A percentile compares a stretch with the other conserved stretches of the same genome.
phyloP scores from a whole-genome alignment of 1,140 invertebrate species.

The Mylabris phalerata region DNA sequence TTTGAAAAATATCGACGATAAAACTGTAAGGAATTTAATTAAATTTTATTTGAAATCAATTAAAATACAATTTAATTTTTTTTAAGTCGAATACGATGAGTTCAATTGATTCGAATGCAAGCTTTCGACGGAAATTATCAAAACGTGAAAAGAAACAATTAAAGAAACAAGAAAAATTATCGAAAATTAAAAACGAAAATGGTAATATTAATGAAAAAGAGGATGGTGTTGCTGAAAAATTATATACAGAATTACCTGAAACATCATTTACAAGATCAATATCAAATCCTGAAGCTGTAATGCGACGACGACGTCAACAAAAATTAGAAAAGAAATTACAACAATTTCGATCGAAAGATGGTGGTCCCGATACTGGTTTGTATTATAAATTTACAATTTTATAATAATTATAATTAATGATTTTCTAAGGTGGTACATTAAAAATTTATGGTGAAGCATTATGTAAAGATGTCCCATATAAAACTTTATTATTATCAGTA shows the following conservation, averaged over 20 bases:
- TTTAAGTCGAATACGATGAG: conserved; percentile 48
- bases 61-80: no score
- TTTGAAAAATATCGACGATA: conserved; percentile 80
- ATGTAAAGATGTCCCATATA: conserved; percentile 96
- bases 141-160: conserved; percentile 97
- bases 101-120: conserved; percentile 54
- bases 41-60: conserved; percentile 19
- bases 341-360: conserved; percentile 88
- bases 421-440: conserved; percentile 74
- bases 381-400: not conserved
- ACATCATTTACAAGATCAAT: conserved; percentile 97
- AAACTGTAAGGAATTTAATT: conserved; percentile 46
- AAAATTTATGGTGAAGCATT: conserved; percentile 98
- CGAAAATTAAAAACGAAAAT: conserved; percentile 71
- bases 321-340: conserved; percentile 95
- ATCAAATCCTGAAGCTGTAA: conserved; percentile 98
- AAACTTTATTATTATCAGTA: conserved; percentile 91
- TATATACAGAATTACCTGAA: conserved; percentile 95
- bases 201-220: conserved; percentile 65
- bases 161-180: conserved; percentile 94
- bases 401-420: not conserved
- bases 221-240: conserved; percentile 83
- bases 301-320: conserved; percentile 93
- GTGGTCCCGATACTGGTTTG: conserved; percentile 76
- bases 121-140: conserved; percentile 87